Evolutionary conservation across 2,888 invertebrate species (phyloP).

Genomic region (Drosophila ezoana): DNA sequence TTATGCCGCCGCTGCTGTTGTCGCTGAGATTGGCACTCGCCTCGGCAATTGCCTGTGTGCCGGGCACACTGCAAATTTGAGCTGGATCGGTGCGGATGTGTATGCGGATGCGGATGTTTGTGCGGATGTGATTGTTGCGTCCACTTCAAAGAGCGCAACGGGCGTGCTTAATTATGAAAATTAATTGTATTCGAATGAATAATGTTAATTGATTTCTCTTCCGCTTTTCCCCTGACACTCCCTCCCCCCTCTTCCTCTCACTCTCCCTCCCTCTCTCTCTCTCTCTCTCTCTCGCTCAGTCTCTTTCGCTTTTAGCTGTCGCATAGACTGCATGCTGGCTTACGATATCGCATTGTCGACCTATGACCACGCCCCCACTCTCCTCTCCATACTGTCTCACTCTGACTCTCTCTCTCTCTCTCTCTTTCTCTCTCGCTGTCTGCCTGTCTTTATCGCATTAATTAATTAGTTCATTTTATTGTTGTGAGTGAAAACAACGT

Average conservation of each 20-base stretch:
- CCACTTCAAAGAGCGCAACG: conserved; percentile 52
- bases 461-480: conserved; percentile 66
- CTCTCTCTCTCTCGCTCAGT: background rate
- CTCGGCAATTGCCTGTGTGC: conserved; percentile 61
- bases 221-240: background rate
- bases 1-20: conserved; percentile 57
- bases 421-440: no score
- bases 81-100: conserved; percentile 11
- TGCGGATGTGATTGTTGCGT: conserved; percentile 31
- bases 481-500: conserved; percentile 45
- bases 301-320: conserved; percentile 1
- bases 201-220: conserved; percentile 66
- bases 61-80: conserved; percentile 25
- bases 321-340: conserved; percentile 26
- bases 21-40: conserved; percentile 58
- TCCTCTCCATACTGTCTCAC: background rate
- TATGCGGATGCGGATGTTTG: conserved; percentile 19
- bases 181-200: conserved; percentile 68
- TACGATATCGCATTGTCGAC: conserved; percentile 11
- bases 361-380: background rate
- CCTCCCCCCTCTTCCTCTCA: background rate
- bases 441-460: conserved; percentile 34
- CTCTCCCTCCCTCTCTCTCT: background rate
- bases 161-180: conserved; percentile 64
- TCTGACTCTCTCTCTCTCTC: no score